Percentiles rank a stretch among this genome's conserved stretches.
Conservation (phyloP, 2,888 invertebrate species). For the Sarcophaga rosellei region DNA sequence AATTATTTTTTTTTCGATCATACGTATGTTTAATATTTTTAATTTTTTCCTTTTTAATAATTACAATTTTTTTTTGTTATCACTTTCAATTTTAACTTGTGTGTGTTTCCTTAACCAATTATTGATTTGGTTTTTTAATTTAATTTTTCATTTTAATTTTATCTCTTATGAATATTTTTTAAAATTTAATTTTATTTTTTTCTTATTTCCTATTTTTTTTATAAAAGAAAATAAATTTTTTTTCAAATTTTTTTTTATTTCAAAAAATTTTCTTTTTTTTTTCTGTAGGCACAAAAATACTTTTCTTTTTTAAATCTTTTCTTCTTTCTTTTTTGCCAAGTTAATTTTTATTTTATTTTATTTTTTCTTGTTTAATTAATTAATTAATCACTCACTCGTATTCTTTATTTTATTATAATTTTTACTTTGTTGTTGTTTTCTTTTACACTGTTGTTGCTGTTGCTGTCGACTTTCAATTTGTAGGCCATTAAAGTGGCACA, state of each 20-base stretch:
- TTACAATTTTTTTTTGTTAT: neutral
- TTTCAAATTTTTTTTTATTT: neutral
- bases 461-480: constrained; percentile 37
- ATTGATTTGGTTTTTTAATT: neutral
- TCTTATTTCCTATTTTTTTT: neutral
- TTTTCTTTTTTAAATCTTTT: constrained; percentile 26
- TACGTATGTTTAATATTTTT: neutral
- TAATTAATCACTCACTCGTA: neutral
- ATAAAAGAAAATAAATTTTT: neutral
- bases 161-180: neutral
- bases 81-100: neutral
- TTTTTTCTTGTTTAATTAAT: constrained; percentile 70
- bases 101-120: neutral
- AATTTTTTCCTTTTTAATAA: neutral
- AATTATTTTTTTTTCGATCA: neutral
- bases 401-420: neutral
- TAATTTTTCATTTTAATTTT: neutral
- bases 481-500: constrained; percentile 58
- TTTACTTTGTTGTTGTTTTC: neutral
- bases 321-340: constrained; percentile 4
- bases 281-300: neutral
- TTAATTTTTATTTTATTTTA: constrained; percentile 13
- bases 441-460: constrained; percentile 23
- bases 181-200: too few species aligned
- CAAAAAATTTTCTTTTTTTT: neutral